Percentiles rank a stretch among this genome's conserved stretches.
phyloP scores from a whole-genome alignment of 2,797 vertebrate genomes.

The Anolis apletophallus region DNA sequence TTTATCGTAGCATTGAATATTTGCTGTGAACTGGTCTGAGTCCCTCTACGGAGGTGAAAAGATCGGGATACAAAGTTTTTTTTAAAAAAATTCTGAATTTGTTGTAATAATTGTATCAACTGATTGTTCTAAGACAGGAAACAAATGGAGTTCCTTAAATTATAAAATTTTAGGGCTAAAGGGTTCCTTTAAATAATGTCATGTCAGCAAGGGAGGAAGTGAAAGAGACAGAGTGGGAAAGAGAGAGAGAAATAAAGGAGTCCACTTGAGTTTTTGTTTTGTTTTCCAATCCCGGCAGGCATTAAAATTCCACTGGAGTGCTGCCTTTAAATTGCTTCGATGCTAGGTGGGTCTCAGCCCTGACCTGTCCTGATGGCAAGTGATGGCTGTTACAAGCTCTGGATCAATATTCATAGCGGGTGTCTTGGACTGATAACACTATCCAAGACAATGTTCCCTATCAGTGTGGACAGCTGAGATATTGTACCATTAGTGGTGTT shows the following conservation, averaged over 20 bases:
- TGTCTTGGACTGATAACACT: constrained; percentile 95
- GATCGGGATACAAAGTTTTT: too few species aligned
- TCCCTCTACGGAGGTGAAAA: too few species aligned
- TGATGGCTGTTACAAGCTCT: constrained; percentile 87
- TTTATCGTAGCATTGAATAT: too few species aligned
- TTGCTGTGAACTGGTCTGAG: too few species aligned
- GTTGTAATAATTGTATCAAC: constrained; percentile 6
- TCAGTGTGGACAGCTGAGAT: constrained; percentile 79
- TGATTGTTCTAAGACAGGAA: constrained; percentile 16
- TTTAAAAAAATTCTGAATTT: too few species aligned
- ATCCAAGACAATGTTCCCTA: constrained; percentile 83
- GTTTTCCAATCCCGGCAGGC: constrained; percentile 60
- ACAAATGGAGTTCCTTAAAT: not conserved
- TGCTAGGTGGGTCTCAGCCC: constrained; percentile 86
- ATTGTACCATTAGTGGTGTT: constrained; percentile 81
- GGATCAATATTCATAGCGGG: constrained; percentile 97
- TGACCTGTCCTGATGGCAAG: constrained; percentile 87
- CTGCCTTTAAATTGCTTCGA: constrained; percentile 84
- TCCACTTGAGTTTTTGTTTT: constrained; percentile 38
- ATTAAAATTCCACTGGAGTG: constrained; percentile 87
- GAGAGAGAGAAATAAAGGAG: too few species aligned
- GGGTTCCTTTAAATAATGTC: not conserved
- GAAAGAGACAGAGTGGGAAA: not conserved
- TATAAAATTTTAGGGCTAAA: constrained; percentile 23
- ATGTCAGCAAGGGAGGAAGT: not conserved